Evolutionary conservation across 2,888 invertebrate species (phyloP).

Genomic region (Megaustenia siamemsis): DNA sequence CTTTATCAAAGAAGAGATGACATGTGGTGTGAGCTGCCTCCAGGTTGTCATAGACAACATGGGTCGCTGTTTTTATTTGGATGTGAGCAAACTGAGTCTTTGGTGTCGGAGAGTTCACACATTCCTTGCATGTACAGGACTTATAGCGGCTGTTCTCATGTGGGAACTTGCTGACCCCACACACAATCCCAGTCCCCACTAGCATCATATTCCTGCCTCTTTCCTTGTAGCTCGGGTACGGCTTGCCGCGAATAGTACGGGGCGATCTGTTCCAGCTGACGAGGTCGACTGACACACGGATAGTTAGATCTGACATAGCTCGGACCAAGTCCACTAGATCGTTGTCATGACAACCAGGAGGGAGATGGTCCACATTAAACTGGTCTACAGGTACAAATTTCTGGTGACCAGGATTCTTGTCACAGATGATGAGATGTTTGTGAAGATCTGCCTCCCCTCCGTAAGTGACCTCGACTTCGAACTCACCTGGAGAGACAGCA

Average conservation of each 20-base stretch:
- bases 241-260: no score
- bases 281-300: background rate
- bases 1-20: background rate
- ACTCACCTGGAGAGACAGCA: background rate
- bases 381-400: background rate
- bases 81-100: background rate
- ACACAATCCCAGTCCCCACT: no score
- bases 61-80: background rate
- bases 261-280: no score
- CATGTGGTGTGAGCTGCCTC: background rate
- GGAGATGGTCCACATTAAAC: background rate
- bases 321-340: background rate
- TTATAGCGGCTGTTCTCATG: background rate
- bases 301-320: background rate
- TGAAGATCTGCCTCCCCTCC: constrained; percentile 5
- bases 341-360: background rate
- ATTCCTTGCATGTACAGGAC: background rate
- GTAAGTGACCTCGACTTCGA: background rate
- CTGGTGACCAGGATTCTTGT: background rate
- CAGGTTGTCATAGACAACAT: background rate
- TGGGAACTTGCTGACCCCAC: background rate
- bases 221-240: background rate
- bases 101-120: background rate
- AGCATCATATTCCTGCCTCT: background rate
- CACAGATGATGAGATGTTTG: background rate